Evolutionary conservation across 2,113 vertebrate genomes (phyloP).

Genomic region (Steatornis caripensis): DNA sequence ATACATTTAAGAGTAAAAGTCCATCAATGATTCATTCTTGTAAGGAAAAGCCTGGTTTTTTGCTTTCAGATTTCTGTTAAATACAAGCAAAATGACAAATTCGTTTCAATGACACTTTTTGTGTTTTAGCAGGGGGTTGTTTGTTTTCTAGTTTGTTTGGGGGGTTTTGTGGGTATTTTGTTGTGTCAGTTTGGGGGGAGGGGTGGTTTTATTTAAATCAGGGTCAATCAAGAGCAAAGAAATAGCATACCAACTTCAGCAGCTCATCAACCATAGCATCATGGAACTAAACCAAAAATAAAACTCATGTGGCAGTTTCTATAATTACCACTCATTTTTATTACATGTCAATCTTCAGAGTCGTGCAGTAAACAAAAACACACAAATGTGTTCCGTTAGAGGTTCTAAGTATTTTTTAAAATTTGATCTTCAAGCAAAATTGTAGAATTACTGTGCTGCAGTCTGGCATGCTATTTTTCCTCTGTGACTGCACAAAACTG

Average conservation of each 20-base stretch:
- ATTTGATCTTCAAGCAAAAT: background rate
- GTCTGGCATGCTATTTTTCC: background rate
- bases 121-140: background rate
- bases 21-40: background rate
- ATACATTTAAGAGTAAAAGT: background rate
- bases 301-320: constrained; percentile 50
- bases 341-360: background rate
- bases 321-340: constrained; percentile 49
- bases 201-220: background rate
- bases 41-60: background rate
- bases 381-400: background rate
- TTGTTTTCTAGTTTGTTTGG: background rate
- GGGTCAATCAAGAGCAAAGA: constrained; percentile 10
- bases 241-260: background rate
- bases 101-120: background rate
- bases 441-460: background rate
- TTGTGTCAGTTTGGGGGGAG: background rate
- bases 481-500: background rate
- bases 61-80: background rate
- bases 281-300: constrained; percentile 60
- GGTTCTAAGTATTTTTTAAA: background rate
- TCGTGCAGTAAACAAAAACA: constrained; percentile 9
- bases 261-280: constrained; percentile 13
- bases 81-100: background rate
- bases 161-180: background rate